Base-by-base conservation (phyloP, 1,140 invertebrate genomes). In the Drosophila nikananu region DNA sequence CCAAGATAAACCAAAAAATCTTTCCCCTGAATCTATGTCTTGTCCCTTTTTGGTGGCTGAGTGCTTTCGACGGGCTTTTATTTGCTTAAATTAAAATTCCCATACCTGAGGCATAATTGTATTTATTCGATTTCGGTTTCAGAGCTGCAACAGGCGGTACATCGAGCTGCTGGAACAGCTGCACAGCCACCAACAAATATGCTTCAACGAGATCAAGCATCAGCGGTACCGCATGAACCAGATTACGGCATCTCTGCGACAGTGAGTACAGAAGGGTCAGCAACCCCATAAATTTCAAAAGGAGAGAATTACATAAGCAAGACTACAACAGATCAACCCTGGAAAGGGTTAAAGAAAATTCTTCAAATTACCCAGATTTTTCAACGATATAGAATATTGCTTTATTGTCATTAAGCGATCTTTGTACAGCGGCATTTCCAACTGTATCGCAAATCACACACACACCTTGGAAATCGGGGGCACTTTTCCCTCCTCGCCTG, bases 181-280 rank as follows among this genome's bases (percentile, higher is more conserved):
- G 42, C 94, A 95, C 39, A 95, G 96, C 79, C 93, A 97, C 17
- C 98, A 99, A 93, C 95, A 96, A 92, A 96, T 97, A 96, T 98
- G 97, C 94, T 94, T 97, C 49, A 97, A 97, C 92, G 96, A 97
- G 89, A 95, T 99, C 72, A 95, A 95, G 70, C 98, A 99, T 94
- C 98, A 99, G 92, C 95, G 96, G 70, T 99, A 99, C 94, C 95
- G 97, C 52, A 96, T 99, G 93, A 95, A 95, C 72, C 94, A 97
- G 84, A 97, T 99, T 82, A 94, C 94, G 44, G 95, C 95, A 89
- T 95, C 96, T 25, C 87, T 99, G 25, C 96, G 97, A 95, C 96
- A 95, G 97, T 98, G 74, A 93, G 92, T 93, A 90, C 37, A 46
- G 39, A 55, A 37, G 54, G 52, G 19, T 49, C 35, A 42, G 6